phyloP scores from a whole-genome alignment of 2,797 vertebrate species.

The Crossoptilon crossoptilon region DNA sequence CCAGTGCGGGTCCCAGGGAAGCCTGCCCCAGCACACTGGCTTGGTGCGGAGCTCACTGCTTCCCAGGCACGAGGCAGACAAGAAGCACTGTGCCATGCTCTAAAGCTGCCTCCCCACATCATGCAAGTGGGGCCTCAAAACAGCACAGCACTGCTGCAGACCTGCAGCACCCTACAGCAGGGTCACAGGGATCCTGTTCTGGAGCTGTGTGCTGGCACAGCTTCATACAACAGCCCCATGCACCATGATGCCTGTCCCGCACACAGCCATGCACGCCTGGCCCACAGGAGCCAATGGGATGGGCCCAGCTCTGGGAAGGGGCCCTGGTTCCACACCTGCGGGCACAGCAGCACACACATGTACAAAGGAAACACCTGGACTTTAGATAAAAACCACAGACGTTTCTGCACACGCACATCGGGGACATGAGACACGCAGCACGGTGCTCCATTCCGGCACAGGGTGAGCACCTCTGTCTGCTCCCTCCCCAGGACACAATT shows the following conservation, averaged over 20 bases:
- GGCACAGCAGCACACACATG: fast-evolving
- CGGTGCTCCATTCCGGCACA: fast-evolving
- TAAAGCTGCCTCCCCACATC: not conserved
- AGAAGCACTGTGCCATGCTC: fast-evolving
- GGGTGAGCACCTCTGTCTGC: fast-evolving
- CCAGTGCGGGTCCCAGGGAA: not conserved
- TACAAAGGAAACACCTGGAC: conserved; percentile 39
- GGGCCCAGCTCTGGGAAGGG: too few relatives aligned
- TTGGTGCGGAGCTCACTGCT: fast-evolving
- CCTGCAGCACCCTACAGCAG: too few relatives aligned
- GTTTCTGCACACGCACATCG: not conserved
- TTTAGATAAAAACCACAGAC: conserved; percentile 69
- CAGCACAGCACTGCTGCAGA: not conserved
- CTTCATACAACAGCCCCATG: too few relatives aligned
- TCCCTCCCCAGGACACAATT: conserved; percentile 16
- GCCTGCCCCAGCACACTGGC: not conserved
- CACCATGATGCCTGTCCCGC: not conserved
- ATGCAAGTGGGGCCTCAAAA: fast-evolving
- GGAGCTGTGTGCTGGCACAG: not conserved
- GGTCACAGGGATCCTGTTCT: not conserved
- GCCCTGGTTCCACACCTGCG: too few relatives aligned
- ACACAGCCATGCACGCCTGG: not conserved
- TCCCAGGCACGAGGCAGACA: not conserved
- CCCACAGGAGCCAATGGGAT: not conserved
- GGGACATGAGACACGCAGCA: fast-evolving